A percentile compares a stretch with the other conserved stretches of the same genome.
Conservation (phyloP, 2,797 vertebrate genomes). For the Mormyrops boulengeri region DNA sequence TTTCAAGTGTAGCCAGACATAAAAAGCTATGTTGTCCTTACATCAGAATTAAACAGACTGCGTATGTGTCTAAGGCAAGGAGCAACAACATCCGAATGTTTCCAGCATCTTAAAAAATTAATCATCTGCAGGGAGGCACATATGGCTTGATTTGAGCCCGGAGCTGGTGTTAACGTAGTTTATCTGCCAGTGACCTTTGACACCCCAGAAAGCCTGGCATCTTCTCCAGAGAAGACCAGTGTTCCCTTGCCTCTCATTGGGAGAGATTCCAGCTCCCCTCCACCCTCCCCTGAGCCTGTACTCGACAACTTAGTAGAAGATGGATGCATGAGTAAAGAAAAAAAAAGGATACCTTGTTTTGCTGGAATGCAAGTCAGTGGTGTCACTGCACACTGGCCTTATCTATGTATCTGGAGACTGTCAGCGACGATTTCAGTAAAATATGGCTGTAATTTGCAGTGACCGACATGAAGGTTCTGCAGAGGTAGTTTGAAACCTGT, state of each 20-base stretch:
- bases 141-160: neutral
- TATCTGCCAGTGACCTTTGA: neutral
- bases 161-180: neutral
- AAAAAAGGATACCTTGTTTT: neutral
- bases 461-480: neutral
- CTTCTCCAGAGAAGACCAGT: neutral
- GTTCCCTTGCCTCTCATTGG: neutral
- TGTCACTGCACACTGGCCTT: neutral
- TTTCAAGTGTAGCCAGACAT: constrained; percentile 5
- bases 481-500: neutral
- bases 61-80: neutral
- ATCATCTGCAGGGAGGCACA: neutral
- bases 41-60: neutral
- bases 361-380: neutral
- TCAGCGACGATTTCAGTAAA: neutral
- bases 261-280: neutral
- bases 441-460: neutral
- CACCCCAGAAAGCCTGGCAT: neutral
- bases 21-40: neutral
- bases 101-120: neutral
- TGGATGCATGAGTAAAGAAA: neutral
- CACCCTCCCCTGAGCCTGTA: neutral
- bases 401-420: neutral
- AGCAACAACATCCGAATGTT: neutral
- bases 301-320: neutral